Evolutionary conservation across 2,113 vertebrate genomes (phyloP), one percentile per base, ranked within the genome.

Genomic region (Apteryx mantelli): DNA sequence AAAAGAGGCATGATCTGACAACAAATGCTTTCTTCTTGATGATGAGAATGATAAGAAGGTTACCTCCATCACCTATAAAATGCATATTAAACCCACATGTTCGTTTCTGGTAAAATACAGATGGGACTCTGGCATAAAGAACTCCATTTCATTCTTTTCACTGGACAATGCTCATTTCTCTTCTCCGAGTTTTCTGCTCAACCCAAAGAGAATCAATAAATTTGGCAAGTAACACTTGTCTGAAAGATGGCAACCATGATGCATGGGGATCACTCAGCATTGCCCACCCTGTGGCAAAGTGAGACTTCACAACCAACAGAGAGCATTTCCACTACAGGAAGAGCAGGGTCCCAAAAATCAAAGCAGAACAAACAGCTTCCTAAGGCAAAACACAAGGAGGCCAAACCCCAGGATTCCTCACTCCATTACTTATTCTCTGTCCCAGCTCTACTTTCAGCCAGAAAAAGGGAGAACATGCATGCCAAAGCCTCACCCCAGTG

Each of bases 21-120:
- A 26, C 48, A 86, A 73, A 77, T 53, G 56, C 20, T 65, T 32
- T 91, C 88, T 70, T 86, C 92, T 78, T 86, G 79, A 94, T 88
- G 73, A 95, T 82, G 75, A 84, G 17, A 91, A 86, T 44, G 36
- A 30, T 32, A 20, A 88, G 55, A 93, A 2, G 1, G 28, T 84
- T 95, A 85, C 48, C 74, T 89, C 81, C 85, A 94, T 89, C 93
- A 94, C 69, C 84, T 91, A 60, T 70, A 88, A 96, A 93, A 95
- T 65, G 83, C 85, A 93, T 77, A 88, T 50, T 58, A 96, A 91
- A 88, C 82, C 11, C 55, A 58, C 83, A 68, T 44, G 46, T 60
- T 91, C 93, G 64, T 90, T 96, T 93, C 80, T 86, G 73, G 74
- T 90, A 50, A 75, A 94, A 90, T 85, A 86, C 92, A 94, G 79